phyloP scores from a whole-genome alignment of 2,113 vertebrate species.

The Callaeas wilsoni region DNA sequence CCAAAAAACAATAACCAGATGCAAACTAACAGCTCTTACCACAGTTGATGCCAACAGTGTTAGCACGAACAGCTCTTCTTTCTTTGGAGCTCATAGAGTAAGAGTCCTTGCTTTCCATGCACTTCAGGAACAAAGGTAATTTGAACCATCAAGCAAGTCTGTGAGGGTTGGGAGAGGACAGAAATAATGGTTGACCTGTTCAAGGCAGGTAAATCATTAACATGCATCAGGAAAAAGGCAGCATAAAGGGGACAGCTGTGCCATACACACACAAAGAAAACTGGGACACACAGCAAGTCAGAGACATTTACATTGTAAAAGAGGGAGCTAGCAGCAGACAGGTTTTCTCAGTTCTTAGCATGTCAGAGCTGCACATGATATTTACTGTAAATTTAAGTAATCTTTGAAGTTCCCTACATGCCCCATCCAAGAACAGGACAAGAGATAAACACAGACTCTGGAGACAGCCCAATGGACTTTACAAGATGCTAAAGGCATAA shows the following conservation, averaged over 20 bases:
- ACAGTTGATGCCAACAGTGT: neutral
- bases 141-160: neutral
- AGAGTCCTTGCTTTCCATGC: neutral
- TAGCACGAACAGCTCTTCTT: neutral
- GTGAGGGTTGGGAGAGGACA: neutral
- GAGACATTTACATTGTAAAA: neutral
- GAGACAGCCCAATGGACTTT: neutral
- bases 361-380: neutral
- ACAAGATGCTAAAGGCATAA: neutral
- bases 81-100: neutral
- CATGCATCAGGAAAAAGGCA: neutral
- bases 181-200: neutral
- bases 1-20: neutral
- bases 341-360: neutral
- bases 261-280: neutral
- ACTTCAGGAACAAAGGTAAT: neutral
- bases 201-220: conserved; percentile 50
- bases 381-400: neutral
- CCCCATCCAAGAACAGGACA: neutral
- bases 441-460: neutral
- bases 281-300: neutral
- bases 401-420: neutral
- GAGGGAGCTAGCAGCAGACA: neutral
- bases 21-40: neutral
- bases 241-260: neutral